Conservation (phyloP, 2,888 invertebrate species). For the Ormyrus nitidulus region DNA sequence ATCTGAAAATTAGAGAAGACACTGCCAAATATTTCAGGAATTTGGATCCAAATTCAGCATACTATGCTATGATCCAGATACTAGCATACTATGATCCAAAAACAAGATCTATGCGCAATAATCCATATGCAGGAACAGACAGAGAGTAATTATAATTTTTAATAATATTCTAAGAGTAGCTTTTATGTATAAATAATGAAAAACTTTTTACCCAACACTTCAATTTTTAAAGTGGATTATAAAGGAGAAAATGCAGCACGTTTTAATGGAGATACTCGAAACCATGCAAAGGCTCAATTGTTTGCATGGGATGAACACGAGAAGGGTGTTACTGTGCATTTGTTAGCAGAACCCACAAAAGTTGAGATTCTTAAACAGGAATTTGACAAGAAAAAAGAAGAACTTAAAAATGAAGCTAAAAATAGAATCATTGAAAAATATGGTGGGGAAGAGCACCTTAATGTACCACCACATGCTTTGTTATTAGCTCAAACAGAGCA, state of each 20-base stretch:
- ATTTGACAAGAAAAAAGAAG: slow-evolving; percentile 92
- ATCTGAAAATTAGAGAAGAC: slow-evolving; percentile 98
- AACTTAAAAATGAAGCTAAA: slow-evolving; percentile 90
- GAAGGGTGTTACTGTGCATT: slow-evolving; percentile 94
- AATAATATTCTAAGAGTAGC: no score
- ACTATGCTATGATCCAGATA: slow-evolving; percentile 99
- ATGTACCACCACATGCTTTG: slow-evolving; percentile 91
- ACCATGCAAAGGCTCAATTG: slow-evolving; percentile 93
- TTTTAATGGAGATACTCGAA: slow-evolving; percentile 94
- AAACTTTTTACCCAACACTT: not conserved
- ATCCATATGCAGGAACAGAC: slow-evolving; percentile 85
- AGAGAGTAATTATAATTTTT: slow-evolving; percentile 75
- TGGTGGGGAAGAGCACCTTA: slow-evolving; percentile 94
- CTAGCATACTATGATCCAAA: slow-evolving; percentile 99
- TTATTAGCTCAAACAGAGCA: slow-evolving; percentile 96
- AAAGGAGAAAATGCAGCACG: slow-evolving; percentile 97
- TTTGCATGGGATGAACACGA: slow-evolving; percentile 99
- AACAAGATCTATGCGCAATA: slow-evolving; percentile 98
- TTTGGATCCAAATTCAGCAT: slow-evolving; percentile 97
- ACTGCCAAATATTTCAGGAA: slow-evolving; percentile 99
- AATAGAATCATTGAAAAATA: slow-evolving; percentile 93
- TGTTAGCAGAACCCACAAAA: slow-evolving; percentile 98
- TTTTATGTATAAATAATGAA: no score
- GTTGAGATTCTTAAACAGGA: slow-evolving; percentile 93
- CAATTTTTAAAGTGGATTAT: slow-evolving; percentile 81